Evolutionary conservation across 1,140 invertebrate species (phyloP), one percentile per base, ranked within the genome.

Genomic region (Euura saliciscinereae): DNA sequence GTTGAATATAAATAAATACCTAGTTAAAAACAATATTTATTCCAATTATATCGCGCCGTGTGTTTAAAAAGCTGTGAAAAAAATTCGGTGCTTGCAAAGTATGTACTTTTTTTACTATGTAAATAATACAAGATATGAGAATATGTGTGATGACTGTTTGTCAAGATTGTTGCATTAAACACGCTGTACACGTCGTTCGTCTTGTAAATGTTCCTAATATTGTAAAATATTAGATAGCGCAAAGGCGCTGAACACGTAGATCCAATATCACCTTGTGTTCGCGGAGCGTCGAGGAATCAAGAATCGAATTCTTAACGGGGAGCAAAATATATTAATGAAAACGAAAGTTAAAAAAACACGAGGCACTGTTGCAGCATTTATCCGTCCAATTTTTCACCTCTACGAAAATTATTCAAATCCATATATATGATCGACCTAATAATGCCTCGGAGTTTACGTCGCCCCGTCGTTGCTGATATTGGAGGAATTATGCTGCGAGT

Each of bases 141-240:
- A 28, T 28, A 28, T 28, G 28, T 28, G 28, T 28, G 28, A 28
- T 28, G 28, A 28, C 28, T 67, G 42, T 13, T 65, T 45, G 66
- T 68, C 51, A 72, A 65, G 45, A 10, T 72, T 68, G 64, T 44
- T 71, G 64, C 65, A 65, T 66, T 72, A 44, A 65, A 66, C 44
- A 44, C 59, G 42, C 11, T 69, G 66, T 70, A 28, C 28, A 28
- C 28, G 28, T 28, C 68, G 65, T 64, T 6, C 66, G 75, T 81
- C 76, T 77, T 76, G 74, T 74, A 69, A 64, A 81, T 79, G 79
- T 81, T 82, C 80, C 80, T 81, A 80, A 74, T 72, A 75, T 74
- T 78, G 78, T 79, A 79, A 79, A 69, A 73, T 76, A 79, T 51
- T 72, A 11, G 6, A 8, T 65, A 69, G 46, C 69, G 46, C 51